Percentiles rank a stretch among this genome's conserved stretches.
phyloP scores from a whole-genome alignment of 2,888 invertebrate species.

The Pseudeuparius sepicola region DNA sequence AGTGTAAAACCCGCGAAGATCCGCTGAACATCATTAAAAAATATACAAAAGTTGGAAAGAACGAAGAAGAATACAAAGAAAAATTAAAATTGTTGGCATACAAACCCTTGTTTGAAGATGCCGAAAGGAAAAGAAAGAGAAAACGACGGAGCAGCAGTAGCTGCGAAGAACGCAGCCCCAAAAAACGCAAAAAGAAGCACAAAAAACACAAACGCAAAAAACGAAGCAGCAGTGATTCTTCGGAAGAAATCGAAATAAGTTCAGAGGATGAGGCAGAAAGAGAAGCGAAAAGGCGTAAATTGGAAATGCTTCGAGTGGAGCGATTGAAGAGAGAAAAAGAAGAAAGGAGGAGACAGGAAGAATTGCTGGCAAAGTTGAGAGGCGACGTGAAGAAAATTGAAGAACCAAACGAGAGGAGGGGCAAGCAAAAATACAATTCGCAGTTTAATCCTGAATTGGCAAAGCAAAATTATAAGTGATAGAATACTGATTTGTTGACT shows the following conservation, averaged over 20 bases:
- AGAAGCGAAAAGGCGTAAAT: conserved; percentile 35
- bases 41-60: conserved; percentile 34
- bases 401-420: conserved; percentile 24
- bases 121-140: conserved; percentile 3
- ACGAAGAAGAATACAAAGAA: conserved; percentile 17
- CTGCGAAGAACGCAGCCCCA: conserved; percentile 31
- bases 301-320: conserved; percentile 64
- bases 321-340: conserved; percentile 69
- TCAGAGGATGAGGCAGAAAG: conserved; percentile 29
- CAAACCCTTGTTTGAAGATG: conserved; percentile 14
- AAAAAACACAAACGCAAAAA: conserved; percentile 33
- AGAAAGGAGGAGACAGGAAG: conserved; percentile 63
- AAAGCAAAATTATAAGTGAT: conserved; percentile 56
- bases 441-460: conserved; percentile 92
- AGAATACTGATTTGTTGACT: too few species aligned
- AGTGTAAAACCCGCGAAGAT: conserved; percentile 59
- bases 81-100: conserved; percentile 24
- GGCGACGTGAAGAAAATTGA: conserved; percentile 38
- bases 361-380: conserved; percentile 58
- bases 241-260: conserved; percentile 16
- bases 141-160: conserved; percentile 8
- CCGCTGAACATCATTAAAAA: conserved; percentile 63
- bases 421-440: conserved; percentile 71
- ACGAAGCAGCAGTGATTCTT: conserved; percentile 24
- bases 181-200: conserved; percentile 36